These are phyloP conservation scores for Lophotriccus pileatus DNA, from an alignment of 2,797 vertebrate species.

Conservation along the genomic window DNA sequence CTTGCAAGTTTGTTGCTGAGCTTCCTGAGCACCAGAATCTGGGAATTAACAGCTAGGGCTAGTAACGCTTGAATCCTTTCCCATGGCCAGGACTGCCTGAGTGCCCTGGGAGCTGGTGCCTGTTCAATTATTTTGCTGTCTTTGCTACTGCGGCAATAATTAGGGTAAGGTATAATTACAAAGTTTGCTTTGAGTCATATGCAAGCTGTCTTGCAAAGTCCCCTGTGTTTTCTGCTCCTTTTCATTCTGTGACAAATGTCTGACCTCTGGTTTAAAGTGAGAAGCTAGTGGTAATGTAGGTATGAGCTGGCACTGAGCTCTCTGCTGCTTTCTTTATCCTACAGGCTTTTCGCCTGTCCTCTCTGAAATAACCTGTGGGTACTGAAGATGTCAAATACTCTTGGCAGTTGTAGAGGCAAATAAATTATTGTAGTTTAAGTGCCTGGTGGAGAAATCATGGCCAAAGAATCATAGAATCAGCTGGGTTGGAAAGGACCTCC, in stretches of 20 bases:
- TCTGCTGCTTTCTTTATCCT: not conserved
- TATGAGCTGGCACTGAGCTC: not conserved
- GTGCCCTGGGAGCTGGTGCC: not conserved
- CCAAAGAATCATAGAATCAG: not conserved
- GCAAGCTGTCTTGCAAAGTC: not conserved
- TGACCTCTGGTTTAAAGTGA: not conserved
- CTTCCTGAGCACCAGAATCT: not conserved
- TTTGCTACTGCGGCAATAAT: not conserved
- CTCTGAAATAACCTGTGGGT: not conserved
- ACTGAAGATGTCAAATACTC: not conserved
- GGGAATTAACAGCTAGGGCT: not conserved
- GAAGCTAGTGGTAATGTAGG: not conserved
- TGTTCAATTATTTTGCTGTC: not conserved
- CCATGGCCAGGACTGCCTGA: not conserved
- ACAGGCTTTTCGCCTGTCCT: not conserved
- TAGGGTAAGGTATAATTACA: not conserved
- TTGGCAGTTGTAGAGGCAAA: not conserved
- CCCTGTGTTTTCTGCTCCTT: not conserved
- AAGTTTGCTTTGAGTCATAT: not conserved
- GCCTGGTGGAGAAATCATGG: not conserved
- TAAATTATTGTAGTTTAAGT: not conserved
- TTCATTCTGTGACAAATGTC: not conserved
- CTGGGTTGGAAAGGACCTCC: no score
- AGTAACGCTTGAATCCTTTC: not conserved
- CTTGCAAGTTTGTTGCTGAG: not conserved